These are phyloP conservation scores for Euplexia lucipara DNA, from an alignment of 2,888 invertebrate genomes.

Conservation along the genomic window DNA sequence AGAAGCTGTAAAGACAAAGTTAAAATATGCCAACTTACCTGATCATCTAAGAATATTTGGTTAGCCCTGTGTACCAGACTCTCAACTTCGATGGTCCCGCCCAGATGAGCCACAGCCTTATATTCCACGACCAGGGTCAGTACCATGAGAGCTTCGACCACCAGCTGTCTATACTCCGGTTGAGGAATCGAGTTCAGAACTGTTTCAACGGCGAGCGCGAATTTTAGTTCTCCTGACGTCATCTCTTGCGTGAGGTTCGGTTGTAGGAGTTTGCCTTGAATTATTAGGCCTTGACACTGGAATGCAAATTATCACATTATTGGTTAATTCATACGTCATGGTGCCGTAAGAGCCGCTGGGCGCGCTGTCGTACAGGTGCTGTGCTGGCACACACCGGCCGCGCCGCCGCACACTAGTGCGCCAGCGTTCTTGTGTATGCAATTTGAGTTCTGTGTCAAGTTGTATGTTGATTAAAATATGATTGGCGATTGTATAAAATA, in stretches of 20 bases:
- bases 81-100: conserved; percentile 96
- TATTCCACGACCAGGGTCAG: conserved; percentile 97
- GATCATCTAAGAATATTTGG: conserved; percentile 98
- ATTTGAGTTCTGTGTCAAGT: no score
- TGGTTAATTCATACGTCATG: conserved; percentile 95
- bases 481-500: no score
- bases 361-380: conserved; percentile 99
- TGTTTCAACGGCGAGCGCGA: conserved; percentile 99
- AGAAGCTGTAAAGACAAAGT: neutral
- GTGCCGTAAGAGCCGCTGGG: conserved; percentile 99
- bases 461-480: no score
- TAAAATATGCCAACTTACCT: conserved; percentile 90
- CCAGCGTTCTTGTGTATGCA: no score
- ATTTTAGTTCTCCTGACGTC: conserved; percentile 99
- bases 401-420: conserved; percentile 96
- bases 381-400: conserved; percentile 98
- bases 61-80: conserved; percentile 98
- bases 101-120: conserved; percentile 94
- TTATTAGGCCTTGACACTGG: conserved; percentile 97
- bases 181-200: conserved; percentile 99
- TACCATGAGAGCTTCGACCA: conserved; percentile 99
- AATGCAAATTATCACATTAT: conserved; percentile 51
- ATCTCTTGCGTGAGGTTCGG: conserved; percentile 99
- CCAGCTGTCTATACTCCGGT: conserved; percentile 99
- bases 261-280: conserved; percentile 97